Conservation (phyloP, 2,888 invertebrate genomes). For the Heliconius cydno region DNA sequence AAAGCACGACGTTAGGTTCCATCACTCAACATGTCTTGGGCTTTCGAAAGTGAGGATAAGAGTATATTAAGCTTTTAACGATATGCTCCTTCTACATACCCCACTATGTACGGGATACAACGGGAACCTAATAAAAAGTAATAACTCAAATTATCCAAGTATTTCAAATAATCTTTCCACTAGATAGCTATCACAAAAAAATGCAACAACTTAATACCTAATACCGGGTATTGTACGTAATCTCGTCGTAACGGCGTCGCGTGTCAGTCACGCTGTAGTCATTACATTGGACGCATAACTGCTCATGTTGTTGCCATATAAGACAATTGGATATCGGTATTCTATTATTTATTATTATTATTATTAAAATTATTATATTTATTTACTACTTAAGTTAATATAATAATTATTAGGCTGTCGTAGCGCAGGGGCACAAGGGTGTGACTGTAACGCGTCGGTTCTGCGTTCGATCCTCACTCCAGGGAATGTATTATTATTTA, state of each 20-base stretch:
- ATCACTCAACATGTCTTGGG: too few relatives aligned
- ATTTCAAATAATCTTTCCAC: background rate
- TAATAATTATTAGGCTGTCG: too few relatives aligned
- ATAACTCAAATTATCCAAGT: background rate
- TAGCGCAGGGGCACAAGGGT: too few relatives aligned
- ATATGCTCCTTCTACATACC: too few relatives aligned
- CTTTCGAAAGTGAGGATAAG: too few relatives aligned
- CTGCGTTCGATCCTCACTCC: too few relatives aligned
- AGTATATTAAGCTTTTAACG: too few relatives aligned
- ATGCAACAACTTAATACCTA: constrained; percentile 3
- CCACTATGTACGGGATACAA: background rate
- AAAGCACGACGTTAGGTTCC: too few relatives aligned
- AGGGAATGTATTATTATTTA: too few relatives aligned
- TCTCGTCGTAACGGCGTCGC: constrained; percentile 17
- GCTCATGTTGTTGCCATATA: constrained; percentile 28
- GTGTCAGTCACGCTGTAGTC: constrained; percentile 39
- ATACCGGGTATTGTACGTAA: background rate
- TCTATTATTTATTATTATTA: background rate
- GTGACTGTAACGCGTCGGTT: too few relatives aligned
- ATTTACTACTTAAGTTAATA: too few relatives aligned
- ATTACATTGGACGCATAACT: constrained; percentile 44
- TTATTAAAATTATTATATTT: background rate
- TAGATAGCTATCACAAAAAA: background rate
- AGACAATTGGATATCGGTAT: constrained; percentile 9
- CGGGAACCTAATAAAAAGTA: background rate